These are phyloP conservation scores for Pseudorasbora parva DNA, from an alignment of 2,113 vertebrate species.

Conservation along the genomic window DNA sequence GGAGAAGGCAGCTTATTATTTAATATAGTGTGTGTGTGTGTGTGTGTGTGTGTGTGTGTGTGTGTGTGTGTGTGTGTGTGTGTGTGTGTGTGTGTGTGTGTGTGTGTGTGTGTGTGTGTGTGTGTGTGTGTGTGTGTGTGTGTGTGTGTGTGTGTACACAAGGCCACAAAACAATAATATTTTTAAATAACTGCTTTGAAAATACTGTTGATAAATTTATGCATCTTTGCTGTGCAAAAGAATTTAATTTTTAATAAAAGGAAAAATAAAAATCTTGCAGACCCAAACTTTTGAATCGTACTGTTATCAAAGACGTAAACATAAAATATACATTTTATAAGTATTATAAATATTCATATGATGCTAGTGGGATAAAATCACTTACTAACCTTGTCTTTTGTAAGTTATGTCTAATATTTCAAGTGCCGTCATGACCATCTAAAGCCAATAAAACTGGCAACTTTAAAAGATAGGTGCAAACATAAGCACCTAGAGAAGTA, in stretches of 20 bases:
- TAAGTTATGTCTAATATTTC: background rate
- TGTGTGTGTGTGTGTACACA: too few relatives aligned
- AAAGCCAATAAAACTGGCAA: background rate
- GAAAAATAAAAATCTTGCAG: too few relatives aligned
- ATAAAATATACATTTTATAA: background rate
- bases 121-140: too few relatives aligned
- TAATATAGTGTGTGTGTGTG: too few relatives aligned
- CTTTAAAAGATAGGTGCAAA: background rate
- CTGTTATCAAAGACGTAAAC: background rate
- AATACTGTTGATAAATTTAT: background rate
- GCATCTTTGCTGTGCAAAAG: too few relatives aligned
- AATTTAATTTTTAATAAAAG: too few relatives aligned
- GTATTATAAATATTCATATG: background rate
- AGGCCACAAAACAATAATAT: too few relatives aligned
- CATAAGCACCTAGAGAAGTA: background rate
- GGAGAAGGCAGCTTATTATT: background rate
- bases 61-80: too few relatives aligned
- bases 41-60: too few relatives aligned
- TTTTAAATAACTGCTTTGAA: background rate
- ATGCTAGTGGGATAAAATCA: background rate
- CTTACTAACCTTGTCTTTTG: background rate
- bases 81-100: too few relatives aligned
- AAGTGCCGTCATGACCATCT: background rate
- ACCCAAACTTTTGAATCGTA: too few relatives aligned
- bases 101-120: too few relatives aligned